These are phyloP conservation scores for Aptenodytes patagonicus DNA, from an alignment of 2,113 vertebrate genomes.

Conservation along the genomic window DNA sequence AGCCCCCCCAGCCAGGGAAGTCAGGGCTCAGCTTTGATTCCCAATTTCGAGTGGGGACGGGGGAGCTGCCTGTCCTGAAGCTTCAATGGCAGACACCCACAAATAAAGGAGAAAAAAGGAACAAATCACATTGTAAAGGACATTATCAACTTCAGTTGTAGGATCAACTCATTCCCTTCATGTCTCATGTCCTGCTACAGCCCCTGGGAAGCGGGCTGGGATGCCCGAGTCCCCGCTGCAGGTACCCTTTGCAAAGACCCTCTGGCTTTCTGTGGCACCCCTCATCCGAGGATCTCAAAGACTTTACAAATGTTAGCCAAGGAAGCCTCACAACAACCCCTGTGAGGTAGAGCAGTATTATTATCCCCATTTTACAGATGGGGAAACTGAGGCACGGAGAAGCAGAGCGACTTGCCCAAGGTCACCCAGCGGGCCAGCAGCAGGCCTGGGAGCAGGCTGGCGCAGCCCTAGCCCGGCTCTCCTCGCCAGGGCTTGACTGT, in stretches of 20 bases:
- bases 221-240: fast-evolving
- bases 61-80: neutral
- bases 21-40: neutral
- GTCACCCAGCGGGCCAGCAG: neutral
- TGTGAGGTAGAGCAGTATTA: conserved; percentile 55
- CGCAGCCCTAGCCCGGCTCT: neutral
- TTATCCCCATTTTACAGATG: conserved; percentile 49
- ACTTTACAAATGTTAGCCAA: neutral
- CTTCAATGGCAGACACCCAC: neutral
- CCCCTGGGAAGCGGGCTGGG: neutral
- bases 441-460: neutral
- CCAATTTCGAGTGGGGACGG: fast-evolving
- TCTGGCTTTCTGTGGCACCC: neutral
- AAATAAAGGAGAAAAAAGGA: neutral
- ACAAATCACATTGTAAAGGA: neutral
- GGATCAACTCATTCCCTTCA: fast-evolving
- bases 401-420: conserved; percentile 18
- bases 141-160: neutral
- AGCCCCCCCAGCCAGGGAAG: neutral
- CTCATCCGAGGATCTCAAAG: neutral
- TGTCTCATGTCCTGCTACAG: neutral
- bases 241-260: neutral
- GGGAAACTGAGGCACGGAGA: conserved; percentile 53
- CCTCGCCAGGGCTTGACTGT: neutral
- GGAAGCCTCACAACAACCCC: conserved; percentile 15